Percentiles rank a stretch among this genome's conserved stretches.
Evolutionary conservation across 2,797 vertebrate genomes (phyloP).

Genomic region (Mallotus villosus): DNA sequence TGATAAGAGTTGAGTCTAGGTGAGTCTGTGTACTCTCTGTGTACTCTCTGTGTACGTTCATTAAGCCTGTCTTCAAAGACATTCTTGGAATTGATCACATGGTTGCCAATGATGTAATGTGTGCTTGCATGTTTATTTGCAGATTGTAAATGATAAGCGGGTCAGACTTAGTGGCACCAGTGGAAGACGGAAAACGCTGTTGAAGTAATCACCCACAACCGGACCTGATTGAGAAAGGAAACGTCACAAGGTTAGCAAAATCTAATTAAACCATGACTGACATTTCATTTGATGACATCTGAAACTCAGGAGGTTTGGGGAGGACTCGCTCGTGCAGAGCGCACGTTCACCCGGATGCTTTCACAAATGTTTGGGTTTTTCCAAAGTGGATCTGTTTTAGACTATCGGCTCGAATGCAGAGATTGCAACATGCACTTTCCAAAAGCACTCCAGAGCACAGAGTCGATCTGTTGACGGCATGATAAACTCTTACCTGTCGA

Average conservation of each 20-base stretch:
- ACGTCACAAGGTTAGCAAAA: slow-evolving; percentile 65
- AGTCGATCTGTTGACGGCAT: slow-evolving; percentile 50
- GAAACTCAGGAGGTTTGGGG: slow-evolving; percentile 33
- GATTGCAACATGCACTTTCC: slow-evolving; percentile 51
- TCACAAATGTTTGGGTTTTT: slow-evolving; percentile 45
- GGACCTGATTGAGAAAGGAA: slow-evolving; percentile 66
- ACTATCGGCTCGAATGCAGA: slow-evolving; percentile 22
- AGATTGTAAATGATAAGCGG: slow-evolving; percentile 77
- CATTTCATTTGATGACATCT: neutral
- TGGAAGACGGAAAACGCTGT: slow-evolving; percentile 65
- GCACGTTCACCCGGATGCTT: too few relatives aligned
- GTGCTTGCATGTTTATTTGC: slow-evolving; percentile 78
- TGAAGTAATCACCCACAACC: slow-evolving; percentile 67
- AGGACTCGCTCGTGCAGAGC: too few relatives aligned
- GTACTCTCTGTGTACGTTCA: slow-evolving; percentile 50
- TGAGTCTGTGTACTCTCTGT: too few relatives aligned
- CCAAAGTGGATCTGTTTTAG: slow-evolving; percentile 41
- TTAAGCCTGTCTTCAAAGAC: slow-evolving; percentile 74
- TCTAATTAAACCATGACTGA: slow-evolving; percentile 55
- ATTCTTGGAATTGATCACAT: slow-evolving; percentile 75
- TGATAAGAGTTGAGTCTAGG: neutral
- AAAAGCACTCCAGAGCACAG: slow-evolving; percentile 31
- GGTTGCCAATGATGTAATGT: slow-evolving; percentile 75
- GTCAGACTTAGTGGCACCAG: slow-evolving; percentile 75
- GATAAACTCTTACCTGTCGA: slow-evolving; percentile 63